Base-by-base conservation (phyloP, 2,888 invertebrate species). In the Actias luna region DNA sequence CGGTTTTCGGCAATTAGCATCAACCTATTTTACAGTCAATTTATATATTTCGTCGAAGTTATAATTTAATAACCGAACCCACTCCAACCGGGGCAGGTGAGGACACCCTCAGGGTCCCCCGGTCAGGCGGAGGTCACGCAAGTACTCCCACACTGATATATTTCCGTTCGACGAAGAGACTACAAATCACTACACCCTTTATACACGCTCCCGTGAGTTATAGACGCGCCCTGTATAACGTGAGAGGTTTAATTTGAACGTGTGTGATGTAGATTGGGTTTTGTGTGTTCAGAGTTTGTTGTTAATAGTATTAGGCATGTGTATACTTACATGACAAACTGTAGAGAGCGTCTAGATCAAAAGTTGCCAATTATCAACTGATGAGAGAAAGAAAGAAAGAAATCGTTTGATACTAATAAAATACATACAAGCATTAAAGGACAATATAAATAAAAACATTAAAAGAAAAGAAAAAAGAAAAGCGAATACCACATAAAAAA, bases 141-240 rank as follows among this genome's bases (percentile, higher is more conserved):
- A 29, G 55, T 55, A 55, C 55, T 29, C 16, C 55, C 16, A 55
- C 55, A 10, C 29, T 55, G 55, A 55, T 55, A 55, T 55, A 55
- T 55, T 16, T 55, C 29, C 55, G 55, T 55, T 55, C 55, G 29
- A 55, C 27, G 55, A 65, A 59, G 68, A 67, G 69, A 72, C 72
- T 68, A 81, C 80, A 80, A 81, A 81, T 80, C 80, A 80, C 76
- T 67, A 58, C 69, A 66, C 73, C 73, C 74, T 76, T 67, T 72
- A 70, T 69, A 70, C 33, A 63, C 67, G 62, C 59, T 35, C 62
- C 60, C 63, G 70, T 70, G 66, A 74, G 65, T 79, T 80, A 78
- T 71, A 73, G 70, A 66, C 74, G 55, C 29, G 29, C 55, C 12
- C 29, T 55, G 55, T 55, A 29, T 55, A 29, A 55, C 55, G 55